phyloP scores from a whole-genome alignment of 2,797 vertebrate species.

The Anguilla megastoma region DNA sequence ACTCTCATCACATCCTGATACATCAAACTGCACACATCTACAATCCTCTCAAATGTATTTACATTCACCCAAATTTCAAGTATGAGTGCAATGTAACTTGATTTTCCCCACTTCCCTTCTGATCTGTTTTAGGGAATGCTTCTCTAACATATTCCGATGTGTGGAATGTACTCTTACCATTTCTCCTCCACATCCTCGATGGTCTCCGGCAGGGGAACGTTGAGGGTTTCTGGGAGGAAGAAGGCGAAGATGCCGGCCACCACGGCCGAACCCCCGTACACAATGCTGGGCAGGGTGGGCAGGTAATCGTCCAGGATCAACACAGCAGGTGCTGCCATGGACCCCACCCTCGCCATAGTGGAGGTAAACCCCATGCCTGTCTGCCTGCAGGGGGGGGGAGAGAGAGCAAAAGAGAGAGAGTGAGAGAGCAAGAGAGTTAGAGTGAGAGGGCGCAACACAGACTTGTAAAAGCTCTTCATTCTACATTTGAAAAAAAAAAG shows the following conservation, averaged over 20 bases:
- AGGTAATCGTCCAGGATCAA: conserved; percentile 82
- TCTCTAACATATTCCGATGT: background rate
- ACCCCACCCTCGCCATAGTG: conserved; percentile 84
- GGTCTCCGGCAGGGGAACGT: conserved; percentile 82
- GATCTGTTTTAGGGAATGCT: background rate
- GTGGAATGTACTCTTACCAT: conserved; percentile 52
- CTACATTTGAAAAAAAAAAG: no score
- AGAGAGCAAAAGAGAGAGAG: background rate
- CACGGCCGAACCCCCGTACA: conserved; percentile 78
- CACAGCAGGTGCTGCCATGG: conserved; percentile 85
- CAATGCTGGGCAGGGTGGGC: conserved; percentile 75
- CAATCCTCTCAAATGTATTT: background rate
- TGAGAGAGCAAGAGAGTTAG: background rate
- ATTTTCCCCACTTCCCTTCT: background rate
- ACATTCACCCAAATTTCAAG: background rate
- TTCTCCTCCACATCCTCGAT: conserved; percentile 80
- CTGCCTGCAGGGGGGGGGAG: conserved; percentile 70
- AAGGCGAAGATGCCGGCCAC: conserved; percentile 65
- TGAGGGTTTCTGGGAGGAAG: conserved; percentile 85
- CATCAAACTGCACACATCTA: background rate
- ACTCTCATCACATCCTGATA: background rate
- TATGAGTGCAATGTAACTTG: conserved; percentile 39
- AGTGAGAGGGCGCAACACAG: background rate
- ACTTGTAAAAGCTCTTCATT: no score
- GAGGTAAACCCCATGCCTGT: conserved; percentile 85